These are phyloP conservation scores for Leptinotarsa undecemlineata DNA, from an alignment of 1,140 invertebrate species.

Conservation along the genomic window DNA sequence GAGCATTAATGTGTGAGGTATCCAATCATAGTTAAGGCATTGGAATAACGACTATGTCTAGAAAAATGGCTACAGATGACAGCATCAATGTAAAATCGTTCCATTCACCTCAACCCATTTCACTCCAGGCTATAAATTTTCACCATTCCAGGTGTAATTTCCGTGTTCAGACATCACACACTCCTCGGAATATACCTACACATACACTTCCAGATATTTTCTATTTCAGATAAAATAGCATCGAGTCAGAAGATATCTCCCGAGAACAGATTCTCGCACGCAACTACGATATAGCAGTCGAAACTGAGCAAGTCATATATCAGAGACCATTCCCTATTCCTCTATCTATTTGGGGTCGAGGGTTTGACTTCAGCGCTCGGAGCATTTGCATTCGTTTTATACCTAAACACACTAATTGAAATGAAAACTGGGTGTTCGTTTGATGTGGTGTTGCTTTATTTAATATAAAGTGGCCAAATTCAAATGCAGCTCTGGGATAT, in stretches of 20 bases:
- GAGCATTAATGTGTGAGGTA: too few species aligned
- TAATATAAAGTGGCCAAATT: neutral
- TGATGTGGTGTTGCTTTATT: slow-evolving; percentile 1
- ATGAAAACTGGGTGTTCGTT: neutral
- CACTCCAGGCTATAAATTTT: neutral
- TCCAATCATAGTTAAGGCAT: too few species aligned
- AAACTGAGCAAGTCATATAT: neutral
- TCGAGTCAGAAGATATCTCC: too few species aligned
- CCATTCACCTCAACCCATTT: neutral
- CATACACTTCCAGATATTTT: too few species aligned
- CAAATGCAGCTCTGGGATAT: neutral
- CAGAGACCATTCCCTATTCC: neutral
- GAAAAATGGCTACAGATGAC: too few species aligned
- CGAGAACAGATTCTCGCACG: too few species aligned
- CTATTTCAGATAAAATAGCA: too few species aligned
- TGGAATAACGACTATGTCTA: too few species aligned
- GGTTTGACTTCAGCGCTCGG: neutral
- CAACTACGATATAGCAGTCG: too few species aligned
- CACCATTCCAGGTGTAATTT: neutral
- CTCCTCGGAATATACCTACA: too few species aligned
- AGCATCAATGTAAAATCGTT: neutral
- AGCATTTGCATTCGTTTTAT: slow-evolving; percentile 1
- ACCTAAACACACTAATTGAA: neutral
- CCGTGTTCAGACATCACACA: too few species aligned
- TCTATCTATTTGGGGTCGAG: neutral